A percentile compares a stretch with the other conserved stretches of the same genome.
phyloP scores from a whole-genome alignment of 1,140 invertebrate genomes.

The Platyscapa corneri region DNA sequence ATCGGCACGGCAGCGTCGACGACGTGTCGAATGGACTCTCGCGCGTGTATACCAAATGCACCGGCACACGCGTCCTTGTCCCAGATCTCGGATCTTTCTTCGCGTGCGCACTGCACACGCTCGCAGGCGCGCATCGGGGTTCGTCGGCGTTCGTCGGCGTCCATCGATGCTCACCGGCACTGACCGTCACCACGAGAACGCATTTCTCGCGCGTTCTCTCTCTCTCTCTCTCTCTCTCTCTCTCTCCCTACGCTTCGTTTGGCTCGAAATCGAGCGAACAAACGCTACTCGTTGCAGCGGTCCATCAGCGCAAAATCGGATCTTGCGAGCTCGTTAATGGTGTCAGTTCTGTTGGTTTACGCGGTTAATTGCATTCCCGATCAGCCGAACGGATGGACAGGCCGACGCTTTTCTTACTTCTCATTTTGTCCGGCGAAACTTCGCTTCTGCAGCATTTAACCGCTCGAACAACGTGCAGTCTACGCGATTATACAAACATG shows the following conservation, averaged over 20 bases:
- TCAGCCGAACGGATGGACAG: background rate
- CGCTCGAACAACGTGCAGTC: background rate
- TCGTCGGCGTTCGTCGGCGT: background rate
- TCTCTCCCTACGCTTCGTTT: background rate
- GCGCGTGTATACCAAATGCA: slow-evolving; percentile 13
- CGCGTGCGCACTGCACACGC: background rate
- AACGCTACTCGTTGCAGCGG: background rate
- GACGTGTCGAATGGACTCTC: background rate
- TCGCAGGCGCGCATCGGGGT: background rate
- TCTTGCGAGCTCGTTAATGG: background rate
- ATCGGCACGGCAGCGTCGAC: background rate
- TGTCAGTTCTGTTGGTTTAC: background rate
- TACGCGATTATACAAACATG: background rate
- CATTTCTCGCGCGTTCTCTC: background rate
- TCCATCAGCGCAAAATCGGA: background rate
- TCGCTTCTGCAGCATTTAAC: background rate
- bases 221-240: background rate
- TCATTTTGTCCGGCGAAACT: background rate
- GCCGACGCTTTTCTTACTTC: background rate
- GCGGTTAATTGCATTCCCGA: background rate
- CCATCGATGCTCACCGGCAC: slow-evolving; percentile 1
- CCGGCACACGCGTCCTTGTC: slow-evolving; percentile 41
- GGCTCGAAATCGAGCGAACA: background rate
- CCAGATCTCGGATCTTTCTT: slow-evolving; percentile 39
- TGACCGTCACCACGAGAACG: background rate